phyloP scores from a whole-genome alignment of 1,140 invertebrate species.

The Antheraea pernyi region DNA sequence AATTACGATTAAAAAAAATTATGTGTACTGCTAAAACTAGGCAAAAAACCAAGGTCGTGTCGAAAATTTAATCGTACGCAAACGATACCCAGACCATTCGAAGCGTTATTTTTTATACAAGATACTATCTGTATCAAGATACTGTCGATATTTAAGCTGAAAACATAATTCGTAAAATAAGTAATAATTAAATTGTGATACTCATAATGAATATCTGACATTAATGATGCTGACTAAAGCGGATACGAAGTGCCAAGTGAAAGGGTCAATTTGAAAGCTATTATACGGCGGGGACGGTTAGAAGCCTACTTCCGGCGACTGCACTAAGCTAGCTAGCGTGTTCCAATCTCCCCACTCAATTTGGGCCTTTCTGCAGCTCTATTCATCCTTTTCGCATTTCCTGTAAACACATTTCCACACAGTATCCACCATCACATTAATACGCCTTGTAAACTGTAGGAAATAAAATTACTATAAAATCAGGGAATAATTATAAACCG shows the following conservation, averaged over 20 bases:
- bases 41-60: no score
- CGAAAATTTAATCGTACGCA: no score
- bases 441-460: slow-evolving; percentile 9
- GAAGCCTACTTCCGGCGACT: slow-evolving; percentile 74
- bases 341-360: slow-evolving; percentile 70
- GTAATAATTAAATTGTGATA: slow-evolving; percentile 35
- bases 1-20: no score
- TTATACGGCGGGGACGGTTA: slow-evolving; percentile 68
- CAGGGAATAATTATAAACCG: background rate
- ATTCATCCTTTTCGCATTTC: slow-evolving; percentile 56
- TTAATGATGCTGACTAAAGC: slow-evolving; percentile 42
- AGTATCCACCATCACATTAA: background rate
- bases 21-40: no score
- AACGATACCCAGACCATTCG: no score
- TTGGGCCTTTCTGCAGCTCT: slow-evolving; percentile 67
- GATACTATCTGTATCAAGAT: no score
- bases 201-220: background rate
- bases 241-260: slow-evolving; percentile 50
- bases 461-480: background rate
- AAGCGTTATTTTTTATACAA: no score
- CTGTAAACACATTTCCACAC: slow-evolving; percentile 51
- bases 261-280: slow-evolving; percentile 76
- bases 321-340: slow-evolving; percentile 75
- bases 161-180: slow-evolving; percentile 3
- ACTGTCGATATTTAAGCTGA: no score